Conservation (phyloP, 1,140 invertebrate genomes). For the Procambarus clarkii region DNA sequence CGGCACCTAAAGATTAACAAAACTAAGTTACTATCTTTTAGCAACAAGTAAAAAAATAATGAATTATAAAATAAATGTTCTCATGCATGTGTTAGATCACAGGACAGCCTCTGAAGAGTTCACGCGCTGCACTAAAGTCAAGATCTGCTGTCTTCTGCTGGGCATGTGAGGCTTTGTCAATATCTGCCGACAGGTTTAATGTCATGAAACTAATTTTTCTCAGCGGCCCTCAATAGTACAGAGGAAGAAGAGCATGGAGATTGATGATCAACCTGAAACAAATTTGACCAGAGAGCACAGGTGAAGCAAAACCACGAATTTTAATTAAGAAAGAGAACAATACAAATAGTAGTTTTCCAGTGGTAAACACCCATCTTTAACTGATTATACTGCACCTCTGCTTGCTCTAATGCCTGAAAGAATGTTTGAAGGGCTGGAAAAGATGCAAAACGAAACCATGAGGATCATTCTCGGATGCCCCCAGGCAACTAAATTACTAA, state of each 20-base stretch:
- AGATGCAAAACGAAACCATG: too few relatives aligned
- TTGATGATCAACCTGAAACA: background rate
- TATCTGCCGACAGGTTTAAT: slow-evolving; percentile 14
- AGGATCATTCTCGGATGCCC: too few relatives aligned
- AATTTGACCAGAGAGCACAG: slow-evolving; percentile 18
- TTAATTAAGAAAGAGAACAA: too few relatives aligned
- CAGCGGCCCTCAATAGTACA: background rate
- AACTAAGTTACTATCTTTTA: slow-evolving; percentile 30
- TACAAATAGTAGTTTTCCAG: too few relatives aligned
- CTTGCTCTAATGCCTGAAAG: too few relatives aligned
- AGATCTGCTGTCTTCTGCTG: slow-evolving; percentile 59
- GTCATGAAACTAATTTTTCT: slow-evolving; percentile 1
- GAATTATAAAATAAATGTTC: slow-evolving; percentile 16
- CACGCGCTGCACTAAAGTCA: slow-evolving; percentile 16
- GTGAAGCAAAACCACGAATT: background rate
- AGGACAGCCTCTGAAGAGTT: slow-evolving; percentile 38
- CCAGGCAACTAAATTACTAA: too few relatives aligned
- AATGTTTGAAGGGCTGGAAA: too few relatives aligned
- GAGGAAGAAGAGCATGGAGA: background rate
- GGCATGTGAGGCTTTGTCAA: slow-evolving; percentile 40
- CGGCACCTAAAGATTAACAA: slow-evolving; percentile 80
- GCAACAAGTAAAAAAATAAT: slow-evolving; percentile 48
- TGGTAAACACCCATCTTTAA: too few relatives aligned
- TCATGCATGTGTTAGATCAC: slow-evolving; percentile 39
- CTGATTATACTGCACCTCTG: too few relatives aligned